Conservation (phyloP, 2,113 vertebrate genomes). For the Ibidorhyncha struthersii region DNA sequence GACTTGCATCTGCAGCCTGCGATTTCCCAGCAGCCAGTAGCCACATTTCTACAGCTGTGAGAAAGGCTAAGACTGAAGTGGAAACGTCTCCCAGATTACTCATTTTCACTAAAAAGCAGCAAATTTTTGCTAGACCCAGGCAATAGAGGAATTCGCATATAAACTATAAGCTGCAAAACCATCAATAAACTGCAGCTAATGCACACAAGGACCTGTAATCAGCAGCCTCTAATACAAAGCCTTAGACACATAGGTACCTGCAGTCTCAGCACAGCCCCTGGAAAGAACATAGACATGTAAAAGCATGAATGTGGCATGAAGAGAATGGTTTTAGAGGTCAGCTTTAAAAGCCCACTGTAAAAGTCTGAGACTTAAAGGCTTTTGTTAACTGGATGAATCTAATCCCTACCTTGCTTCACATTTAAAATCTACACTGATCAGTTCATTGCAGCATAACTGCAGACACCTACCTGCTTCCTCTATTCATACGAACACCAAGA, state of each 20-base stretch:
- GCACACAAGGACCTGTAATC: not conserved
- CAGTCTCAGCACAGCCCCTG: not conserved
- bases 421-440: not conserved
- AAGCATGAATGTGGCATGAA: not conserved
- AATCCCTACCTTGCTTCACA: not conserved
- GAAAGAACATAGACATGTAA: not conserved
- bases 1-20: not conserved
- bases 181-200: not conserved
- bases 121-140: not conserved
- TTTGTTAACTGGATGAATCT: not conserved
- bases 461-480: not conserved
- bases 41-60: not conserved
- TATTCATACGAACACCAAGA: not conserved
- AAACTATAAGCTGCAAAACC: not conserved
- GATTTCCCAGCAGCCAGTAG: not conserved
- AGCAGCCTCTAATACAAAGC: not conserved
- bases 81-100: not conserved
- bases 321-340: not conserved
- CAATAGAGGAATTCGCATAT: not conserved
- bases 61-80: not conserved
- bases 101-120: not conserved
- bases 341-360: not conserved
- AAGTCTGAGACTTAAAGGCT: not conserved
- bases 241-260: not conserved
- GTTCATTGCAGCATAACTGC: not conserved